phyloP scores from a whole-genome alignment of 2,113 vertebrate genomes.

The Thinocorus orbignyianus region DNA sequence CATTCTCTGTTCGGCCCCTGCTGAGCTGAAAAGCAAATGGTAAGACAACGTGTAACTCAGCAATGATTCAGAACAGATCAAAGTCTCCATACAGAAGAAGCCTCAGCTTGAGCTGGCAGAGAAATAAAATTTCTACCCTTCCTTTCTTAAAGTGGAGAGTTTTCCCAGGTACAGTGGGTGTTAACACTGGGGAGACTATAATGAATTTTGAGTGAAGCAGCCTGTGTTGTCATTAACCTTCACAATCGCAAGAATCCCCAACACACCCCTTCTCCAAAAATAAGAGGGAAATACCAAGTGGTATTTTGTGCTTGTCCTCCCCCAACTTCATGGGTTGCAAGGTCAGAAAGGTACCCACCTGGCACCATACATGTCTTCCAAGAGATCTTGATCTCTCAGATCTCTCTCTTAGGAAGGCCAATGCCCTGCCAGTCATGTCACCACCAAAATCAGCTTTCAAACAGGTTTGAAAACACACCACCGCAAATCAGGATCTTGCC shows the following conservation, averaged over 20 bases:
- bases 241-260: background rate
- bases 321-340: background rate
- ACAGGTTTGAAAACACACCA: background rate
- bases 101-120: background rate
- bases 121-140: background rate
- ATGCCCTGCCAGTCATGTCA: background rate
- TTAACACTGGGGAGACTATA: background rate
- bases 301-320: background rate
- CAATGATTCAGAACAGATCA: slow-evolving; percentile 34
- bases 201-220: background rate
- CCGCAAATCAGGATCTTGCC: background rate
- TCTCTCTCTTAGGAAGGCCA: background rate
- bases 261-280: background rate
- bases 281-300: background rate
- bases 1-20: background rate
- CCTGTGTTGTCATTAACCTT: slow-evolving; percentile 10
- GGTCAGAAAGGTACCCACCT: background rate
- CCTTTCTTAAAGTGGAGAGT: background rate
- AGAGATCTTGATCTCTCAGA: background rate
- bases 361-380: background rate
- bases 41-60: slow-evolving; percentile 30
- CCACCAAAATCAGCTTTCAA: background rate
- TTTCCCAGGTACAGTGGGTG: background rate
- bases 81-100: slow-evolving; percentile 9
- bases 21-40: slow-evolving; percentile 28